A percentile compares a stretch with the other conserved stretches of the same genome.
Conservation (phyloP, 2,888 invertebrate species). For the Trissoscelio sp. region DNA sequence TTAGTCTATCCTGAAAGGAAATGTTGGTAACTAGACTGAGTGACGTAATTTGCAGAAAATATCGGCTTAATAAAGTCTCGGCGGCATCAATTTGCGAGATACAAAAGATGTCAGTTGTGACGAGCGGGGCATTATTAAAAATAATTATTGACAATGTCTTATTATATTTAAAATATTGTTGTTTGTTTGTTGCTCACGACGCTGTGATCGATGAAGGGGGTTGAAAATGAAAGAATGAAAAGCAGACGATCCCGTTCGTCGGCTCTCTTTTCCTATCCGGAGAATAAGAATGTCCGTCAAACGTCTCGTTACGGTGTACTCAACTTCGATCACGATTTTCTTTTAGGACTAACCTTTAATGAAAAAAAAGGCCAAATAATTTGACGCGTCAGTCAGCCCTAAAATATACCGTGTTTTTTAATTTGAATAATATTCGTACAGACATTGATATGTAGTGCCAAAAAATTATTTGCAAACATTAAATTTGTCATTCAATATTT, state of each 20-base stretch:
- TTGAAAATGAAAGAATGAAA: constrained; percentile 62
- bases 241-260: constrained; percentile 47
- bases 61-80: constrained; percentile 24
- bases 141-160: constrained; percentile 47
- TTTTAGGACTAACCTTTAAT: constrained; percentile 74
- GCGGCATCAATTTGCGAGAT: constrained; percentile 9
- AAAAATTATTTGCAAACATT: no score
- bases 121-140: constrained; percentile 36
- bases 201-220: constrained; percentile 62
- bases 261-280: constrained; percentile 74
- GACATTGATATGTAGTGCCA: no score
- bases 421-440: constrained; percentile 47
- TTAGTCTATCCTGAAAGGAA: no score
- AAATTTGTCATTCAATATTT: no score
- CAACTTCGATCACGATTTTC: constrained; percentile 70
- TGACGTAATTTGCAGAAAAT: no score
- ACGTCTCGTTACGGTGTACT: constrained; percentile 79
- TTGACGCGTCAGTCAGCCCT: constrained; percentile 72
- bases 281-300: constrained; percentile 82
- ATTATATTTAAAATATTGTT: constrained; percentile 41
- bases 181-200: constrained; percentile 48
- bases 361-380: constrained; percentile 76
- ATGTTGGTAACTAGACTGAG: no score
- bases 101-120: constrained; percentile 8
- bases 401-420: no score